phyloP scores from a whole-genome alignment of 2,113 vertebrate genomes.

The Ptilonorhynchus violaceus region DNA sequence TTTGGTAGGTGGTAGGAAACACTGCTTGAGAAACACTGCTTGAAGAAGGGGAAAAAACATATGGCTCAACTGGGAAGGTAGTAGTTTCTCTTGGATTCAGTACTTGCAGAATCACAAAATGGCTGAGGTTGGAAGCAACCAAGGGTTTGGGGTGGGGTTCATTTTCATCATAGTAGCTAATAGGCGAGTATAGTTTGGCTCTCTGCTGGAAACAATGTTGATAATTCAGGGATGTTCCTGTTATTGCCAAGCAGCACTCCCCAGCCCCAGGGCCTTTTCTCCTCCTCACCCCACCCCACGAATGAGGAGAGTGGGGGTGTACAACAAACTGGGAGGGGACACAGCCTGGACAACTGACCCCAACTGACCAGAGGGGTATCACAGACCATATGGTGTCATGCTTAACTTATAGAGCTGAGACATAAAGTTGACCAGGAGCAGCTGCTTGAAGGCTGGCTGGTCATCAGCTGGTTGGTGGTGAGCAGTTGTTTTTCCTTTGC shows the following conservation, averaged over 20 bases:
- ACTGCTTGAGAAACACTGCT: not conserved
- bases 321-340: not conserved
- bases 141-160: not conserved
- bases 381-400: fast-evolving
- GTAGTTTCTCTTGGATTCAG: not conserved
- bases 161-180: not conserved
- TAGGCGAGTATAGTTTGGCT: not conserved
- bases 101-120: not conserved
- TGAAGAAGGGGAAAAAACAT: not conserved
- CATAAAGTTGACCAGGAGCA: not conserved
- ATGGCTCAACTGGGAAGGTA: not conserved
- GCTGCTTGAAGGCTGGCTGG: not conserved
- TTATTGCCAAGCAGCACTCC: not conserved
- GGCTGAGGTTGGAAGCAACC: not conserved
- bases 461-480: not conserved
- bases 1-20: not conserved
- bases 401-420: not conserved
- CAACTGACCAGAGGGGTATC: not conserved
- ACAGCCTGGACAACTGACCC: not conserved
- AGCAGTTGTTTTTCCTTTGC: not conserved
- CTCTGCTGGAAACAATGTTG: not conserved
- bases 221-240: not conserved
- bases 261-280: not conserved
- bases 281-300: not conserved
- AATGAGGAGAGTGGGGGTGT: not conserved